Percentiles rank a stretch among this genome's conserved stretches.
Conservation (phyloP, 1,140 invertebrate genomes). For the Phymorhynchus buccinoides region DNA sequence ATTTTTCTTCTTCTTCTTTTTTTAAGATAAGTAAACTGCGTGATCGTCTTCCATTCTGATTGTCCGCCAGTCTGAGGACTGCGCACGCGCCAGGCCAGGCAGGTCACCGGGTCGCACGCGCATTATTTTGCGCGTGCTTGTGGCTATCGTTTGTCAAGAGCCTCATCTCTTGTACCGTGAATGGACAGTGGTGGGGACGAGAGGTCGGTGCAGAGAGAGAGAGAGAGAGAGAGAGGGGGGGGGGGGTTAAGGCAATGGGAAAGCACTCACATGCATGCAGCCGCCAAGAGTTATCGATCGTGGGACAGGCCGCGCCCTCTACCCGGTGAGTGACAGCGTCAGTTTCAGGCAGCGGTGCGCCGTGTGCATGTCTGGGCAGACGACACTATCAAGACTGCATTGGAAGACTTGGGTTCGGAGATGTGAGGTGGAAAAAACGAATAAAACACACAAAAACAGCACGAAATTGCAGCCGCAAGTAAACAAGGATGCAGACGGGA, state of each 20-base stretch:
- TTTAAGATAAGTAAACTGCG: background rate
- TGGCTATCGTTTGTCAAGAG: constrained; percentile 19
- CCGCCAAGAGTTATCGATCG: background rate
- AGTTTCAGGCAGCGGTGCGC: background rate
- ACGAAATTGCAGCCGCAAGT: no score
- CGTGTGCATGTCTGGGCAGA: background rate
- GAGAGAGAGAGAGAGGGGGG: background rate
- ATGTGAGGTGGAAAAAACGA: no score
- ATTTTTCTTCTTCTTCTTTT: no score
- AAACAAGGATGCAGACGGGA: no score
- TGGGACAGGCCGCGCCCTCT: background rate
- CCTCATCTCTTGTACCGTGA: background rate
- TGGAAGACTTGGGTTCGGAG: no score
- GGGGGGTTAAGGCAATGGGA: background rate
- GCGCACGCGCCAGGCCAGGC: constrained; percentile 8
- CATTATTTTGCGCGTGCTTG: constrained; percentile 3
- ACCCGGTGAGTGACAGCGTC: background rate
- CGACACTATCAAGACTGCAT: no score
- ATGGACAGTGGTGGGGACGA: constrained; percentile 11
- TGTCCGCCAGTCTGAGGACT: background rate
- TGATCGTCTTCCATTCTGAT: background rate
- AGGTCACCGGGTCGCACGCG: background rate
- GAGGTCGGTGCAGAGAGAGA: background rate
- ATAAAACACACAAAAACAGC: no score
- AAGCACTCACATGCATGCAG: background rate